Conservation (phyloP, 2,888 invertebrate species). For the Cosmorhoe ocellata region DNA sequence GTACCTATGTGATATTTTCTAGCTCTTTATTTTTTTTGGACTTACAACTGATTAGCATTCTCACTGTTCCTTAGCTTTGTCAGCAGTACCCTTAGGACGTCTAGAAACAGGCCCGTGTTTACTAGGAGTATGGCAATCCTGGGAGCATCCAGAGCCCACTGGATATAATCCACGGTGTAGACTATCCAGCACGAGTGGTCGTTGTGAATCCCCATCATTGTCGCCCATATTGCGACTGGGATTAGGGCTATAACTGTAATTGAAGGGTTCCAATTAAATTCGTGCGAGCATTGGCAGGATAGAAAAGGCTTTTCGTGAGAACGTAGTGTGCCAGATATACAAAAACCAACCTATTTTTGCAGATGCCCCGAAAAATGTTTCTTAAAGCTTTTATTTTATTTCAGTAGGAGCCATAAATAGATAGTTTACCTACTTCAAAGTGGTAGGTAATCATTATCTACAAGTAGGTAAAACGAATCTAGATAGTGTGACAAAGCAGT, state of each 20-base stretch:
- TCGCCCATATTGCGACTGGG: slow-evolving; percentile 82
- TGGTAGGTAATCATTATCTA: too few relatives aligned
- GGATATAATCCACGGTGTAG: slow-evolving; percentile 76
- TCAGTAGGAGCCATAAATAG: too few relatives aligned
- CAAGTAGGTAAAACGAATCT: too few relatives aligned
- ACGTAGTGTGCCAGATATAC: too few relatives aligned
- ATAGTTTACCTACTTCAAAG: too few relatives aligned
- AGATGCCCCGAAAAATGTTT: too few relatives aligned
- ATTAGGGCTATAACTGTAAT: slow-evolving; percentile 66
- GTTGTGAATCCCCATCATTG: slow-evolving; percentile 71
- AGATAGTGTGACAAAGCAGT: too few relatives aligned
- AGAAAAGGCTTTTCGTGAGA: too few relatives aligned
- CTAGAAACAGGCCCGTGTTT: slow-evolving; percentile 83
- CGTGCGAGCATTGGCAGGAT: background rate
- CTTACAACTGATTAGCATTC: slow-evolving; percentile 70
- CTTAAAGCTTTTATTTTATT: too few relatives aligned
- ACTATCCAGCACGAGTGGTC: slow-evolving; percentile 85
- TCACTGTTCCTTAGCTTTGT: slow-evolving; percentile 83
- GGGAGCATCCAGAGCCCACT: slow-evolving; percentile 84
- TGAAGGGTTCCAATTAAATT: background rate
- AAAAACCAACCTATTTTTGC: too few relatives aligned
- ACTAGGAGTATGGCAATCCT: slow-evolving; percentile 80
- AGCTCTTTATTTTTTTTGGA: background rate
- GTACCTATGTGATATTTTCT: too few relatives aligned
- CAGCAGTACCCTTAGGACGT: slow-evolving; percentile 85